Conservation (phyloP, 1,140 invertebrate genomes). For the Pentalonia nigronervosa region DNA sequence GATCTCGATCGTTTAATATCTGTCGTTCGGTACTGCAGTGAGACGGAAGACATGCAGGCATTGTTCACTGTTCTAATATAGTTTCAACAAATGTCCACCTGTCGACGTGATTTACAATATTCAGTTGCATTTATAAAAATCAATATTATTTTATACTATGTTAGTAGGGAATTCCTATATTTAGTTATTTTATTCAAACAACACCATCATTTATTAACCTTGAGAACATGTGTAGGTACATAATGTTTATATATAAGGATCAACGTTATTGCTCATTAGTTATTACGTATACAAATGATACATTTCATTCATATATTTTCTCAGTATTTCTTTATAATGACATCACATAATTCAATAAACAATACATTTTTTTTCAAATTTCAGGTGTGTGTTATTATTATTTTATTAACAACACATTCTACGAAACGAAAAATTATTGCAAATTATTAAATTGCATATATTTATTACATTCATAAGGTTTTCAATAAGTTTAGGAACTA, state of each 20-base stretch:
- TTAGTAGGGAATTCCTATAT: conserved; percentile 5
- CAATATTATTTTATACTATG: no score
- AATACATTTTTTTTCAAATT: not conserved
- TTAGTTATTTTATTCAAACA: not conserved
- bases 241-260: not conserved
- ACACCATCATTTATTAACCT: not conserved
- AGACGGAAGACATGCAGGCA: not conserved
- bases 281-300: not conserved
- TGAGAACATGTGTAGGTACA: not conserved
- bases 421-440: not conserved
- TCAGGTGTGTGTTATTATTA: not conserved
- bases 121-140: not conserved
- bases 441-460: not conserved
- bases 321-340: not conserved
- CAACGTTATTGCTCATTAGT: not conserved
- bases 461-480: not conserved
- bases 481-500: not conserved
- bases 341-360: not conserved
- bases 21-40: not conserved
- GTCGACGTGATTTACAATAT: not conserved
- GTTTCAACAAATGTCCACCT: not conserved
- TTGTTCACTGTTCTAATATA: not conserved
- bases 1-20: not conserved
- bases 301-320: not conserved
- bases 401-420: not conserved